These are phyloP conservation scores for Escarpia spicata DNA, from an alignment of 2,888 invertebrate genomes.

Conservation along the genomic window DNA sequence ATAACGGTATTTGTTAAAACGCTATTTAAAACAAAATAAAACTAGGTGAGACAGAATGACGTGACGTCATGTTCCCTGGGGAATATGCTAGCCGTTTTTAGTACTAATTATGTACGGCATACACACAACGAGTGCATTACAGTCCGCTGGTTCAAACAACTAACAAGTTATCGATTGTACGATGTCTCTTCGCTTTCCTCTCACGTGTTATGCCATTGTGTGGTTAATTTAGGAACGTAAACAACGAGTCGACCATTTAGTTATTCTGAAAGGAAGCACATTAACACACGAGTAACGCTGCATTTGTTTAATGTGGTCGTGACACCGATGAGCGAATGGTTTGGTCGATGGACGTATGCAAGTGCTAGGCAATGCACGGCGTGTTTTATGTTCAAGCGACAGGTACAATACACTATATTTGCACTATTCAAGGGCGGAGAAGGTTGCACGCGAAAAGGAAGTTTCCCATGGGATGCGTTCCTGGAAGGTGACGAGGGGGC, in stretches of 20 bases:
- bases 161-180: neutral
- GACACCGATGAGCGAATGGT: neutral
- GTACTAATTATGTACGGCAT: neutral
- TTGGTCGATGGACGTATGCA: neutral
- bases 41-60: neutral
- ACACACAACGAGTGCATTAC: neutral
- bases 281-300: neutral
- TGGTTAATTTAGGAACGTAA: slow-evolving; percentile 1
- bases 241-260: neutral
- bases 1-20: neutral
- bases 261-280: neutral
- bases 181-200: neutral
- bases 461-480: neutral
- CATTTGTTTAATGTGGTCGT: neutral
- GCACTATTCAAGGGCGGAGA: neutral
- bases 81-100: neutral
- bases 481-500: neutral
- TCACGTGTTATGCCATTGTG: neutral
- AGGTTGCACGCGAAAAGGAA: neutral
- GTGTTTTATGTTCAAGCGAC: neutral
- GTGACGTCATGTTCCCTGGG: neutral
- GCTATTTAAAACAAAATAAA: neutral
- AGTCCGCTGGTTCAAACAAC: neutral
- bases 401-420: neutral
- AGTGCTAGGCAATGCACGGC: neutral